Evolutionary conservation across 1,140 invertebrate genomes (phyloP).

Genomic region (Acarapis woodi): DNA sequence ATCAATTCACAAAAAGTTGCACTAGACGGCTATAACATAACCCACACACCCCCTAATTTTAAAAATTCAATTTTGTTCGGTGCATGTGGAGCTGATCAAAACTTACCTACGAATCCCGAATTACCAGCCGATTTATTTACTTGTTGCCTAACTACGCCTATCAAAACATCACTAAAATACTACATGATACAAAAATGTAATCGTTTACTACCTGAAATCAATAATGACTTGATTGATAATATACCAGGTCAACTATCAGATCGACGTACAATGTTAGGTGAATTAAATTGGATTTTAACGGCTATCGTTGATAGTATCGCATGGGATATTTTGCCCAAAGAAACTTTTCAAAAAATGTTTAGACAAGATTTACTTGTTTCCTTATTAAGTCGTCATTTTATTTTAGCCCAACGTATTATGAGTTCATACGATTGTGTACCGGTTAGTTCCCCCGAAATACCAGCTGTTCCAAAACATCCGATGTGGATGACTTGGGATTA

Average conservation of each 20-base stretch:
- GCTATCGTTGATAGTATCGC: slow-evolving; percentile 99
- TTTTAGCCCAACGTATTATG: slow-evolving; percentile 85
- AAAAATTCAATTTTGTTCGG: slow-evolving; percentile 84
- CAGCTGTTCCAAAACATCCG: slow-evolving; percentile 46
- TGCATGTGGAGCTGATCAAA: slow-evolving; percentile 65
- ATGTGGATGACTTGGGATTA: slow-evolving; percentile 79
- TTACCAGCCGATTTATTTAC: slow-evolving; percentile 97
- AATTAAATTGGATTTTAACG: slow-evolving; percentile 99
- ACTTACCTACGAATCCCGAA: slow-evolving; percentile 86
- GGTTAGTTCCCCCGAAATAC: slow-evolving; percentile 59
- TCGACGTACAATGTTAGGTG: slow-evolving; percentile 82
- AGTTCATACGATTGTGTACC: slow-evolving; percentile 84
- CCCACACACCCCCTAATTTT: slow-evolving; percentile 19
- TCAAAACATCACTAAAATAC: slow-evolving; percentile 84
- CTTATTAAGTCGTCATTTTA: slow-evolving; percentile 84
- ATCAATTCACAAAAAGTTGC: neutral
- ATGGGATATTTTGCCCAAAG: slow-evolving; percentile 77
- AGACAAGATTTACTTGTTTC: slow-evolving; percentile 91
- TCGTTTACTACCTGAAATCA: slow-evolving; percentile 44
- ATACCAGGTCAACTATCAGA: slow-evolving; percentile 85
- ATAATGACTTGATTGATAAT: slow-evolving; percentile 57
- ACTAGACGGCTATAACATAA: neutral
- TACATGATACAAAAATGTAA: slow-evolving; percentile 59
- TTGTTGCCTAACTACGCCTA: slow-evolving; percentile 84
- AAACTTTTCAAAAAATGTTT: slow-evolving; percentile 86